Evolutionary conservation across 2,888 invertebrate species (phyloP).

Genomic region (Cancer borealis): DNA sequence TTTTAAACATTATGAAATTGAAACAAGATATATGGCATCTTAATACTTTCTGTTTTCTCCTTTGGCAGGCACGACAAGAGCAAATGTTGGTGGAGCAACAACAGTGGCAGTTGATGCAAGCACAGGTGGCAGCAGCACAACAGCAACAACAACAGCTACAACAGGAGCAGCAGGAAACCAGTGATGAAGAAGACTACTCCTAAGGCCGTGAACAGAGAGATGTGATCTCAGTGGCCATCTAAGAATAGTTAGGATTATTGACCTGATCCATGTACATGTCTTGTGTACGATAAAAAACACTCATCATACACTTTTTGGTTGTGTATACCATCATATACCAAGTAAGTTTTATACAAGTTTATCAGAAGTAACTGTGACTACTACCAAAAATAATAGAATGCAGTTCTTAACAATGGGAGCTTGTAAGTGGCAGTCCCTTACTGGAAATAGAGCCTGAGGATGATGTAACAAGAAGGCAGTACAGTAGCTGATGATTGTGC

Average conservation of each 20-base stretch:
- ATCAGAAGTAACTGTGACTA: neutral
- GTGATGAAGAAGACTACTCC: constrained; percentile 72
- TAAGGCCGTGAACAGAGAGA: constrained; percentile 35
- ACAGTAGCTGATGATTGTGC: neutral
- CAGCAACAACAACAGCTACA: constrained; percentile 62
- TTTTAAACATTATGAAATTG: neutral
- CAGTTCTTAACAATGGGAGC: neutral
- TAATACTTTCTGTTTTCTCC: neutral
- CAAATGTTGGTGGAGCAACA: constrained; percentile 76
- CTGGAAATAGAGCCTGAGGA: neutral
- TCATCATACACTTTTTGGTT: neutral
- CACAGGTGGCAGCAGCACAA: constrained; percentile 72
- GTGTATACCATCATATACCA: neutral
- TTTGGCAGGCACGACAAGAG: constrained; percentile 75
- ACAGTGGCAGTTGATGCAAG: constrained; percentile 75
- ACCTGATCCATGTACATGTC: neutral
- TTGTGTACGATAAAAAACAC: neutral
- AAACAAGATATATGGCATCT: neutral
- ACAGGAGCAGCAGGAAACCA: constrained; percentile 67
- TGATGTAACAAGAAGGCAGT: neutral
- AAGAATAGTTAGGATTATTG: neutral
- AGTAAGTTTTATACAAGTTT: neutral
- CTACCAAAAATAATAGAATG: neutral
- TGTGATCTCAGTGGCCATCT: neutral
- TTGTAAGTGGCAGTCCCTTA: neutral